Evolutionary conservation across 2,797 vertebrate genomes (phyloP).

Genomic region (Tamandua tetradactyla): DNA sequence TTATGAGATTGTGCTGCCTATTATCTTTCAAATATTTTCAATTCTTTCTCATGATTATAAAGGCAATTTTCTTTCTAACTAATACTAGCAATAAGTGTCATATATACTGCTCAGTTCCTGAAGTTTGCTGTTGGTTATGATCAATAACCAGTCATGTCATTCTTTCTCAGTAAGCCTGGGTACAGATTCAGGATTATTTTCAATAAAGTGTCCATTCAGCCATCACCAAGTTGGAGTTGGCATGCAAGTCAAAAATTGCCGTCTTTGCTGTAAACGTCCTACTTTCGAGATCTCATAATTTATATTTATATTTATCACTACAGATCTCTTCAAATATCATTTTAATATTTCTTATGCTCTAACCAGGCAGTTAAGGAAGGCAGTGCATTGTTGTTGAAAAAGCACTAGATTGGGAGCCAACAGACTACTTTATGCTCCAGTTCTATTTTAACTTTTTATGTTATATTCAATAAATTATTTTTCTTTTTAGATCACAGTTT

Average conservation of each 20-base stretch:
- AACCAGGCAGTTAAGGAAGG: not conserved
- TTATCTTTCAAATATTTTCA: slow-evolving; percentile 16
- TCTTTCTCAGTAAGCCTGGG: not conserved
- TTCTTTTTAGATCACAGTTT: not conserved
- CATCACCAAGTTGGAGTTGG: not conserved
- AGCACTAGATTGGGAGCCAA: not conserved
- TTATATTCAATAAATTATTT: not conserved
- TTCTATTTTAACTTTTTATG: not conserved
- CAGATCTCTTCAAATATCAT: not conserved
- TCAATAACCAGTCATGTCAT: not conserved
- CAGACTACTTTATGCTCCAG: not conserved
- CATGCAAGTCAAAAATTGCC: not conserved
- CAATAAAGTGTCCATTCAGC: not conserved
- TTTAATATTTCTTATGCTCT: not conserved
- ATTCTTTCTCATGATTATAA: not conserved
- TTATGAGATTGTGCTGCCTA: not conserved
- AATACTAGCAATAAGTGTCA: not conserved
- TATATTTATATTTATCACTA: not conserved
- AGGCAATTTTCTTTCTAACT: not conserved
- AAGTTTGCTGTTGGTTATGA: not conserved
- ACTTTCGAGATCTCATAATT: not conserved
- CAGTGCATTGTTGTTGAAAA: not conserved
- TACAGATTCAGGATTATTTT: not conserved
- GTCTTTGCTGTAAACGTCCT: not conserved
- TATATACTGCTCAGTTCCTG: not conserved